Percentiles rank a stretch among this genome's conserved stretches.
Conservation (phyloP, 2,113 vertebrate genomes). For the Serilophus lunatus region DNA sequence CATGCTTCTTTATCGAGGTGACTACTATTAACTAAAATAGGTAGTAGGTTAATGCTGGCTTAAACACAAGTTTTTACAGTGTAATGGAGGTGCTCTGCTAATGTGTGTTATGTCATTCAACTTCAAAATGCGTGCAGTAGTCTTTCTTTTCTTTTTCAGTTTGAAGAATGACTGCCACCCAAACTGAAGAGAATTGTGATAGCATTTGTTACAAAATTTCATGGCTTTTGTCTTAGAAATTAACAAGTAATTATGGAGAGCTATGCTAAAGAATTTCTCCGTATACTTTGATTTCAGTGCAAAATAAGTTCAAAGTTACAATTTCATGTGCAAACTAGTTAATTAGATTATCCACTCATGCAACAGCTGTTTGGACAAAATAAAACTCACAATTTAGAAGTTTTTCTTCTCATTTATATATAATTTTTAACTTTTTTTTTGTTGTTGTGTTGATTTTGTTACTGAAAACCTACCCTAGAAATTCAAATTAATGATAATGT, state of each 20-base stretch:
- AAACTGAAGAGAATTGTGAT: background rate
- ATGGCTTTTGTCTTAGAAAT: background rate
- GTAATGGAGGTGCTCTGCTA: background rate
- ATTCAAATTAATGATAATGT: background rate
- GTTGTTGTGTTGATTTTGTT: background rate
- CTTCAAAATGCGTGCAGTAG: background rate
- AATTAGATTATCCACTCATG: background rate
- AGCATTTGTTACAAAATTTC: background rate
- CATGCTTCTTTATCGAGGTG: background rate
- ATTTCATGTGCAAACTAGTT: background rate
- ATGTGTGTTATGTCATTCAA: background rate
- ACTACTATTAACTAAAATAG: background rate
- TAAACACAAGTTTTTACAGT: background rate
- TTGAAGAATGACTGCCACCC: background rate
- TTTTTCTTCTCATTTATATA: background rate
- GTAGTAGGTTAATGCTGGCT: constrained; percentile 26
- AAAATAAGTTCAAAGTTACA: background rate
- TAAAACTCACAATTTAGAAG: background rate
- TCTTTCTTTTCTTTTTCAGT: background rate
- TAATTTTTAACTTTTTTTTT: no score
- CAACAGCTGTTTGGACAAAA: background rate
- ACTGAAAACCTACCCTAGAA: background rate
- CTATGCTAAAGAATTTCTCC: background rate
- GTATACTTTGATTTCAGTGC: background rate
- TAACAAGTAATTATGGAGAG: background rate